Conservation (phyloP, 1,140 invertebrate species). For the Scylla paramamosain region DNA sequence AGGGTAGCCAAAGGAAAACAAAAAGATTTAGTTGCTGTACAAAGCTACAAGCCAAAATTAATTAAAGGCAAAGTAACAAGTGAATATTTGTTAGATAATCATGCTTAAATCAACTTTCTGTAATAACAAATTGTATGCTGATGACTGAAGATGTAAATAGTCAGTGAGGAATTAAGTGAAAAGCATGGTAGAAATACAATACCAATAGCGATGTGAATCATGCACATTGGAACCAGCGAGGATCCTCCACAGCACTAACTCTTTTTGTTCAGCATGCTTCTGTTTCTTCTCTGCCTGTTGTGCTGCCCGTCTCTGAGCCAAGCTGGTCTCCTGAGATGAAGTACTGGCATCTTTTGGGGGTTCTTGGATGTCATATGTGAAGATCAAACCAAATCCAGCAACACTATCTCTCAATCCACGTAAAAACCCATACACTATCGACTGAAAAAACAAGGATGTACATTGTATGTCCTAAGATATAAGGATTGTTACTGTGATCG, state of each 20-base stretch:
- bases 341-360: slow-evolving; percentile 19
- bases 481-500: neutral
- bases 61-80: neutral
- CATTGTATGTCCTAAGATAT: neutral
- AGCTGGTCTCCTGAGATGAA: slow-evolving; percentile 53
- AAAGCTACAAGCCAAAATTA: neutral
- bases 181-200: slow-evolving; percentile 38
- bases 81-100: neutral
- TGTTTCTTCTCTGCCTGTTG: slow-evolving; percentile 66
- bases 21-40: neutral
- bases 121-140: no score
- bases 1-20: neutral
- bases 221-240: slow-evolving; percentile 60
- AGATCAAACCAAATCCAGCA: slow-evolving; percentile 67
- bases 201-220: slow-evolving; percentile 44
- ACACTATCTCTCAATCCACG: slow-evolving; percentile 67
- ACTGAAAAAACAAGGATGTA: neutral
- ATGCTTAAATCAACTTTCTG: neutral
- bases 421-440: slow-evolving; percentile 63
- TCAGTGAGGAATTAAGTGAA: neutral
- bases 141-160: neutral
- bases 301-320: slow-evolving; percentile 54
- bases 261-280: slow-evolving; percentile 64
- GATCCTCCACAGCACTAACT: slow-evolving; percentile 59
- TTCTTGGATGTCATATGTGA: slow-evolving; percentile 61